phyloP scores from a whole-genome alignment of 2,797 vertebrate genomes.

The Schizopygopsis malacanthus region DNA sequence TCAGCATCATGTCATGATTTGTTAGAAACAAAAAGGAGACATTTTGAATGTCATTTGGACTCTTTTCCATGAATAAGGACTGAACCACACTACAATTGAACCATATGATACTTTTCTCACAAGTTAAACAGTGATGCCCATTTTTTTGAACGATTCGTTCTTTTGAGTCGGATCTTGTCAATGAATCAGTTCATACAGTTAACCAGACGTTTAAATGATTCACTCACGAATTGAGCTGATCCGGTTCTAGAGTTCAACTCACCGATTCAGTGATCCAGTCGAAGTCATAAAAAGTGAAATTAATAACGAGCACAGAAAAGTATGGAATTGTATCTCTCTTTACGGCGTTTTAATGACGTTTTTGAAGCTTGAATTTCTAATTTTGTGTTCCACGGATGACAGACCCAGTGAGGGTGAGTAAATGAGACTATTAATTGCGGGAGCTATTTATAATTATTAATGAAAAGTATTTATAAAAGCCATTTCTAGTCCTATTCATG shows the following conservation, averaged over 20 bases:
- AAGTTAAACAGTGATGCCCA: too few species aligned
- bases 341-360: not conserved
- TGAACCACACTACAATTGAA: not conserved
- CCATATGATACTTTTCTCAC: not conserved
- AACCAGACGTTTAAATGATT: not conserved
- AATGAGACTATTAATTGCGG: too few species aligned
- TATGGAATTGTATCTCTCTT: not conserved
- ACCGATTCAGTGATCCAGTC: not conserved
- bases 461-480: too few species aligned
- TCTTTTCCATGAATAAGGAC: not conserved
- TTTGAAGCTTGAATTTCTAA: not conserved
- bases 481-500: too few species aligned
- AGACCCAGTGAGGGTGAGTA: too few species aligned
- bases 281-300: not conserved
- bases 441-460: too few species aligned
- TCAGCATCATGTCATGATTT: not conserved
- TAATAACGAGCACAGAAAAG: not conserved
- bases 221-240: not conserved
- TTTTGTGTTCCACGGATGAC: not conserved
- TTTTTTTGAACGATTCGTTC: not conserved
- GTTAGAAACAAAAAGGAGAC: not conserved
- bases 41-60: not conserved
- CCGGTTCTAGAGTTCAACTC: not conserved
- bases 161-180: not conserved
- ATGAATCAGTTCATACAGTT: not conserved